phyloP scores from a whole-genome alignment of 2,888 invertebrate species.

The Podabrus alpinus region DNA sequence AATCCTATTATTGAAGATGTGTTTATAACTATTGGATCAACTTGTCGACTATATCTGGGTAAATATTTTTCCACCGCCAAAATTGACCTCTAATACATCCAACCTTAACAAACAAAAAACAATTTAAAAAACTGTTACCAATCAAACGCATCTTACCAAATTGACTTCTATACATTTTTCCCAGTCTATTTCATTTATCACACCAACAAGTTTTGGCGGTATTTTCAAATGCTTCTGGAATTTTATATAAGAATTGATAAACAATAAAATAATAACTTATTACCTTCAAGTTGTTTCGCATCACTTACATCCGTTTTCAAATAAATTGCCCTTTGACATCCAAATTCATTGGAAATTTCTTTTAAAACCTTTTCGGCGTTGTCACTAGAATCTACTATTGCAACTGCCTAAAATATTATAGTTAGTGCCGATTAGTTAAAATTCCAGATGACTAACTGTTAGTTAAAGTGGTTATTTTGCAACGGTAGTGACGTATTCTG shows the following conservation, averaged over 20 bases:
- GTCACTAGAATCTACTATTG: conserved; percentile 27
- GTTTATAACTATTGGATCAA: background rate
- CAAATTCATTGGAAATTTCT: conserved; percentile 14
- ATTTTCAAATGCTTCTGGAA: background rate
- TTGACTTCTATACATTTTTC: conserved; percentile 31
- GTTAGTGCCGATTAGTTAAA: no score
- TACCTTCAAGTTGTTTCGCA: conserved; percentile 30
- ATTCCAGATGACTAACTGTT: no score
- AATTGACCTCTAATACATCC: background rate
- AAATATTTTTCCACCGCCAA: background rate
- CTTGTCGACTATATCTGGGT: background rate
- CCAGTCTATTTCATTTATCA: conserved; percentile 32
- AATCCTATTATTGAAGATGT: background rate
- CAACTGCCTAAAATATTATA: conserved; percentile 29
- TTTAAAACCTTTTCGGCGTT: background rate
- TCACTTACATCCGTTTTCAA: conserved; percentile 31
- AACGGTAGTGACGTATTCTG: no score
- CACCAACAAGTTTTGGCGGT: conserved; percentile 33
- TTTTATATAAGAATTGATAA: no score
- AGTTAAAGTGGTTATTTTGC: no score
- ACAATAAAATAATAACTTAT: no score
- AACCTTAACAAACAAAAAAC: no score
- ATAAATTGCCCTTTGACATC: conserved; percentile 20
- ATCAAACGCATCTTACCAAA: no score
- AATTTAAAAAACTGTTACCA: no score